A percentile compares a stretch with the other conserved stretches of the same genome.
Evolutionary conservation across 2,888 invertebrate species (phyloP).

Genomic region (Morpho deidamia): DNA sequence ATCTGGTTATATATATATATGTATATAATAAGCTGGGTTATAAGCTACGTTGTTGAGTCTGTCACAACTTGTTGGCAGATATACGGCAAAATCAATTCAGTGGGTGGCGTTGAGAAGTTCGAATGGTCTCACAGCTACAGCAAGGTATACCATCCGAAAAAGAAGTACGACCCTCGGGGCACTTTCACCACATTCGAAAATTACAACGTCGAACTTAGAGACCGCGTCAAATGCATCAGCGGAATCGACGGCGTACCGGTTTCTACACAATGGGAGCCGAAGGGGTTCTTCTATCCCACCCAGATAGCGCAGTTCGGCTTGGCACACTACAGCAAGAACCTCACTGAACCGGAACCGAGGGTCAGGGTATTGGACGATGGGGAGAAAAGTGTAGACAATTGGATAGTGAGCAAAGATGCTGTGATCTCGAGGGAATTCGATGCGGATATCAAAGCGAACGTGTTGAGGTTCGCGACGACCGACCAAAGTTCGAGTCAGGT

Average conservation of each 20-base stretch:
- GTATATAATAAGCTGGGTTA: too few species aligned
- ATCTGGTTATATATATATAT: background rate
- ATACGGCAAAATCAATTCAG: conserved; percentile 85
- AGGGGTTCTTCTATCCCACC: conserved; percentile 98
- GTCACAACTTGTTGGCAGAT: background rate
- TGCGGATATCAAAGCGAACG: conserved; percentile 74
- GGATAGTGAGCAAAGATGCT: conserved; percentile 86
- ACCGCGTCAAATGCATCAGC: conserved; percentile 97
- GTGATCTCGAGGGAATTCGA: conserved; percentile 81
- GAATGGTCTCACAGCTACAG: conserved; percentile 98
- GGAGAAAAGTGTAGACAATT: conserved; percentile 81
- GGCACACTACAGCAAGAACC: conserved; percentile 97
- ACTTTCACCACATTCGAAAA: conserved; percentile 98
- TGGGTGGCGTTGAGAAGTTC: conserved; percentile 88
- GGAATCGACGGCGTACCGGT: conserved; percentile 96
- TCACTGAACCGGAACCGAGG: conserved; percentile 90
- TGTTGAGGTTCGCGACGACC: conserved; percentile 85
- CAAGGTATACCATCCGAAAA: conserved; percentile 92
- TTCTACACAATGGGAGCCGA: conserved; percentile 97
- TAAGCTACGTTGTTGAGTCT: too few species aligned
- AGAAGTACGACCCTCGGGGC: conserved; percentile 92
- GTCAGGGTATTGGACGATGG: conserved; percentile 86
- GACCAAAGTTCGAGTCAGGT: conserved; percentile 84
- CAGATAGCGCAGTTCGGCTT: conserved; percentile 99
- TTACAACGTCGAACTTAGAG: conserved; percentile 97